A percentile compares a stretch with the other conserved stretches of the same genome.
phyloP scores from a whole-genome alignment of 2,113 vertebrate species.

The Trachemys scripta region DNA sequence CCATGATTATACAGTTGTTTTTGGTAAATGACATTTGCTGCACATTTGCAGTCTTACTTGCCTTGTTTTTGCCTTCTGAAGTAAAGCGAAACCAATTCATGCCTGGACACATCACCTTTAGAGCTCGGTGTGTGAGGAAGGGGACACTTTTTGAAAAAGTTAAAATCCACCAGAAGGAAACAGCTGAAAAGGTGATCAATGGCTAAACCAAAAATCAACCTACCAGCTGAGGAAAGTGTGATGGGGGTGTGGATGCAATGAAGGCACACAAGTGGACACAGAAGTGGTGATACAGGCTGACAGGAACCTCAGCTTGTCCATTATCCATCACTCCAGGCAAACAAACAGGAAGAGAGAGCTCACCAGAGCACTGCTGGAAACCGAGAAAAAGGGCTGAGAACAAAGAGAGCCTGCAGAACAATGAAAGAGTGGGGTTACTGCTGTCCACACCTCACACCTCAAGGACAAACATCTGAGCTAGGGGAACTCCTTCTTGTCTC shows the following conservation, averaged over 20 bases:
- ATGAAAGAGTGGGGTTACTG: background rate
- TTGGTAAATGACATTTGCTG: background rate
- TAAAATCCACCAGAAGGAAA: background rate
- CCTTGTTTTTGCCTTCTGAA: rapidly evolving
- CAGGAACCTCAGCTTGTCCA: constrained; percentile 81
- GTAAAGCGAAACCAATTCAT: background rate
- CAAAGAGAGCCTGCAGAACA: constrained; percentile 83
- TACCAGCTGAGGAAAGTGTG: constrained; percentile 88
- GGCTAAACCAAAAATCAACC: constrained; percentile 46
- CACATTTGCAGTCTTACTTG: background rate
- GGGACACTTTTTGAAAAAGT: background rate
- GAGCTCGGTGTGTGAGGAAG: background rate
- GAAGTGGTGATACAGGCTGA: constrained; percentile 90
- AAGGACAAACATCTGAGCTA: background rate
- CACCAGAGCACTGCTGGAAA: constrained; percentile 86
- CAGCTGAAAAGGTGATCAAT: background rate
- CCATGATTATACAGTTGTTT: background rate
- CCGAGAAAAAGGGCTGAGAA: constrained; percentile 86
- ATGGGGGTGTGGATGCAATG: constrained; percentile 83
- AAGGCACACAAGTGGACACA: constrained; percentile 91
- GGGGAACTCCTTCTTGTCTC: background rate
- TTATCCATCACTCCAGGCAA: constrained; percentile 83
- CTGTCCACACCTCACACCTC: background rate
- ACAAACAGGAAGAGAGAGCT: constrained; percentile 86
- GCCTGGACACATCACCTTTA: background rate